Conservation (phyloP, 2,888 invertebrate genomes). For the Coenonympha arcania region DNA sequence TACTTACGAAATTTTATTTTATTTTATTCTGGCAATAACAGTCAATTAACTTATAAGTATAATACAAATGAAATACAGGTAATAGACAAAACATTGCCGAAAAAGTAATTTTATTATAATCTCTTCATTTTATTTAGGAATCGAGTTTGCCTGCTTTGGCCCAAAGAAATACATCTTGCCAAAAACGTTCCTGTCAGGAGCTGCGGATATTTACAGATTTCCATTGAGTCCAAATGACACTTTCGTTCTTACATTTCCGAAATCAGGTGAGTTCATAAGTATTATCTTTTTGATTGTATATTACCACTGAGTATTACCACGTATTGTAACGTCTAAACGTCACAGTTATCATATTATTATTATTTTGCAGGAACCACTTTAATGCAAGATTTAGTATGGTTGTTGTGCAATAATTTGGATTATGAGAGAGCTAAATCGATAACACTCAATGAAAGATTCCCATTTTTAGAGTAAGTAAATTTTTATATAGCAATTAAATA, state of each 20-base stretch:
- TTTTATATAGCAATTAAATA: no score
- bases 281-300: no score
- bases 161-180: conserved; percentile 23
- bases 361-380: conserved; percentile 75
- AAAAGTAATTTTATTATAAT: no score
- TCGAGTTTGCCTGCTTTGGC: conserved; percentile 17
- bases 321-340: no score
- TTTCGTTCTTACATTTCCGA: conserved; percentile 79
- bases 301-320: no score
- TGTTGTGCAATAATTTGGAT: conserved; percentile 78
- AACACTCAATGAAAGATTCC: conserved; percentile 74
- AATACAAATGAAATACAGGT: no score
- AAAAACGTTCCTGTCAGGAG: conserved; percentile 62
- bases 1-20: no score
- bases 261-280: conserved; percentile 81
- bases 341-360: no score
- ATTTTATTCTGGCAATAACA: no score
- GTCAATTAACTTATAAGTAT: no score
- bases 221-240: conserved; percentile 75
- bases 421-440: conserved; percentile 72
- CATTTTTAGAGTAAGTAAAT: conserved; percentile 79
- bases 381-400: conserved; percentile 83
- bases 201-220: conserved; percentile 77
- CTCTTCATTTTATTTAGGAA: no score
- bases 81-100: no score